Conservation (phyloP, 2,113 vertebrate species). For the human region DNA sequence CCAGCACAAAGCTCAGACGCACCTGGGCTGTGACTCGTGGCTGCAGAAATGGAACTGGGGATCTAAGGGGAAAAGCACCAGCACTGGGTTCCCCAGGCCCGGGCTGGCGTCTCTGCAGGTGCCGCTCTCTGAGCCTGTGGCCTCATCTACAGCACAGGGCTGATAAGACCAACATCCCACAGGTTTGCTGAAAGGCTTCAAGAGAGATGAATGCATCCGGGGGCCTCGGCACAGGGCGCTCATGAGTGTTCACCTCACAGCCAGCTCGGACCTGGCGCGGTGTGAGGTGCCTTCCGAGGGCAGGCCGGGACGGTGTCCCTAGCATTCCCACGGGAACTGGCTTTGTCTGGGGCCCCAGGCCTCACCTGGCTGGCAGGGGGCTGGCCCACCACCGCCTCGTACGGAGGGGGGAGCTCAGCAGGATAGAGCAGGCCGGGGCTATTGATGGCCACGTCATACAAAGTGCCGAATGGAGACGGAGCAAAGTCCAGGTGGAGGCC, state of each 20-base stretch:
- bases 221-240: no score
- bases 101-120: background rate
- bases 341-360: background rate
- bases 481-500: constrained; percentile 93
- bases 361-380: constrained; percentile 91
- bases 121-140: background rate
- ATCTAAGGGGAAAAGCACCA: background rate
- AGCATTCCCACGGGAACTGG: accelerated
- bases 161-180: background rate
- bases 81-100: background rate
- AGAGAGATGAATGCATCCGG: accelerated
- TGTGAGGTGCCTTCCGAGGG: background rate
- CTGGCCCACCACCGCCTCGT: constrained; percentile 94
- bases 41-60: background rate
- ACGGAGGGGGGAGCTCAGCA: constrained; percentile 95
- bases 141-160: background rate
- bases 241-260: no score
- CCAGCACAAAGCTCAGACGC: accelerated
- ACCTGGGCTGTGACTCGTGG: background rate
- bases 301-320: background rate
- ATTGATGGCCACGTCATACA: constrained; percentile 95
- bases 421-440: constrained; percentile 95
- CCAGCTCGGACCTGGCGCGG: accelerated
- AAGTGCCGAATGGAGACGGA: constrained; percentile 91
- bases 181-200: no score